Conservation (phyloP, 1,140 invertebrate species). For the Trichonephila inaurata region DNA sequence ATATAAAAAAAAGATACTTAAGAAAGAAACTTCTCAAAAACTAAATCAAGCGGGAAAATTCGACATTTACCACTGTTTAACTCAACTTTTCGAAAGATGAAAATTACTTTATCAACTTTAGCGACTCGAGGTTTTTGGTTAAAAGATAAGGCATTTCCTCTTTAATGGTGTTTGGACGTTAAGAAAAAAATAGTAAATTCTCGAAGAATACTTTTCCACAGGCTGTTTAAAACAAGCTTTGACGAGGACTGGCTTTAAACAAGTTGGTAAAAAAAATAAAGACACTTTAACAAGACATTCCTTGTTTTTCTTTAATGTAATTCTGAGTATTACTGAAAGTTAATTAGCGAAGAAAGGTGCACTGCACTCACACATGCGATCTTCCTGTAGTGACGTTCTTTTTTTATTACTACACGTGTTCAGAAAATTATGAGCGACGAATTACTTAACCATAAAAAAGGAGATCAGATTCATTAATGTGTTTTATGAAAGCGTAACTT, state of each 20-base stretch:
- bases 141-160: slow-evolving; percentile 15
- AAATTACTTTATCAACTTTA: slow-evolving; percentile 28
- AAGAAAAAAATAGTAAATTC: not conserved
- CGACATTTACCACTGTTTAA: slow-evolving; percentile 38
- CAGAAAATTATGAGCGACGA: not conserved
- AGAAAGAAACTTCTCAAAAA: too few species aligned
- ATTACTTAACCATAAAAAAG: not conserved
- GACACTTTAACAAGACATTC: not conserved
- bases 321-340: slow-evolving; percentile 18
- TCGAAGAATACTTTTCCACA: slow-evolving; percentile 9
- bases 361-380: not conserved
- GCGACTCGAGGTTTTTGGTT: not conserved
- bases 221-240: slow-evolving; percentile 14
- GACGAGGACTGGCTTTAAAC: slow-evolving; percentile 16
- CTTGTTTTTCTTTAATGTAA: slow-evolving; percentile 40
- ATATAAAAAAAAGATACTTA: too few species aligned
- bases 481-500: not conserved
- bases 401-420: slow-evolving; percentile 3
- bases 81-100: not conserved
- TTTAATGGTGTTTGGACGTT: slow-evolving; percentile 34
- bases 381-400: not conserved
- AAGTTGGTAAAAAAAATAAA: not conserved
- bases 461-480: not conserved
- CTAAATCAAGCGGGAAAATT: not conserved
- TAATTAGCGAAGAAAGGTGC: slow-evolving; percentile 34